Evolutionary conservation across 2,113 vertebrate genomes (phyloP), one percentile per base, ranked within the genome.

Genomic region (Piliocolobus tephrosceles): DNA sequence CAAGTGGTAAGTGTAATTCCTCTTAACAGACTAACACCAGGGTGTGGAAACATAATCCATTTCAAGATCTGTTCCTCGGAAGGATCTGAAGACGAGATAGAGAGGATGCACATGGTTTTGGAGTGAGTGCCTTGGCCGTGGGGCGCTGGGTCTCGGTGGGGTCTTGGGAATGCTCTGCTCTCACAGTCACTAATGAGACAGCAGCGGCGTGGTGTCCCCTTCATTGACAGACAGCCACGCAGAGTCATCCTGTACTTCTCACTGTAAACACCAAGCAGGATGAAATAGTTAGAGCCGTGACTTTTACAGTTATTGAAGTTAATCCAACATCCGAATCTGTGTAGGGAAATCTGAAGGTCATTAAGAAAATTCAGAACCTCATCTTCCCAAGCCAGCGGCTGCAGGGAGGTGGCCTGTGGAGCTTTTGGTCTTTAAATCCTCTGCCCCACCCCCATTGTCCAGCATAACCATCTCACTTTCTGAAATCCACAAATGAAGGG

Each of bases 301-400:
- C 95, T 96, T 98, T 96, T 84, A 14, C 90, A 88, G 97, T 98
- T 96, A 81, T 66, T 93, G 95, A 92, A 98, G 97, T 96, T 88
- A 96, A 97, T 91, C 96, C 95, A 95, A 23, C 73, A 50, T 84
- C 78, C 7, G 0, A 73, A 91, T 75, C 93, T 52, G 32, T 52
- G 43, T 93, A 83, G n/a, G 61, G 86, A 79, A 55, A 89, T 81
- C 64, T 94, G 96, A 47, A 11, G 93, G 96, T 93, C 91, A 12
- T 93, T 90, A 88, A 97, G 91, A 88, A 90, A 93, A 80, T 57
- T 45, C 40, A 43, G 89, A 96, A 43, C 84, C 58, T 72, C 64
- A 27, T 91, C 96, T 22, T 70, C 95, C 0, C n/a, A 79, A 94
- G 25, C 64, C 93, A 55, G 38, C 91, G 72, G 88, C 30, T 16